Evolutionary conservation across 23 tunicate species (phyloP).

Genomic region (Trididemnum nubilum): DNA sequence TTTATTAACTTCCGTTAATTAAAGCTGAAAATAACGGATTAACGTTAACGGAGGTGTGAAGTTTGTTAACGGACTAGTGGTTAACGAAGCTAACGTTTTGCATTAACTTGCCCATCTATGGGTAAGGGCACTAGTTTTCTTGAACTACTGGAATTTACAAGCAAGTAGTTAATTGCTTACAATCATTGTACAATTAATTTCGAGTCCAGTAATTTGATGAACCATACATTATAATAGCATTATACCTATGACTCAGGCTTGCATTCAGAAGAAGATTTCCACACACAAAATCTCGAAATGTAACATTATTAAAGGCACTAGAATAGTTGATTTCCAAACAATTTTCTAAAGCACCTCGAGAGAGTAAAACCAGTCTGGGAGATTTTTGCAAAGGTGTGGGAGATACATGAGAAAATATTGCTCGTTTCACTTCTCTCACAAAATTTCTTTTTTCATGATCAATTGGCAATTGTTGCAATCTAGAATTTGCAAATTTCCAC

Average conservation of each 20-base stretch:
- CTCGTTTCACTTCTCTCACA: conserved; percentile 45
- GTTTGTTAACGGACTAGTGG: no score
- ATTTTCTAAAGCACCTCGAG: conserved; percentile 42
- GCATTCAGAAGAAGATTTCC: conserved; percentile 36
- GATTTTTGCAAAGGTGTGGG: conserved; percentile 52
- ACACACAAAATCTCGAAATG: conserved; percentile 38
- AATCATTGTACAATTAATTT: no score
- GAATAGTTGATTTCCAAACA: conserved; percentile 32
- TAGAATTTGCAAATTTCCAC: conserved; percentile 30
- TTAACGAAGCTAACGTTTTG: no score
- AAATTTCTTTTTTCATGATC: conserved; percentile 43
- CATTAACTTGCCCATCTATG: no score
- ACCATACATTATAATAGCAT: no score
- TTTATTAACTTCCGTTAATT: no score
- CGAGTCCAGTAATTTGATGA: no score
- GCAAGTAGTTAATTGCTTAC: no score
- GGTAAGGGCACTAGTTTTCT: no score
- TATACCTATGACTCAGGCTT: conserved; percentile 60
- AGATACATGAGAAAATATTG: conserved; percentile 44
- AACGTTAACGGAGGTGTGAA: no score
- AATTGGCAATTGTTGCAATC: conserved; percentile 28
- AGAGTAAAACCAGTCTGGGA: conserved; percentile 24
- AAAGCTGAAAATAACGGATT: no score
- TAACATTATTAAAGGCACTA: not conserved
- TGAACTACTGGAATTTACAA: no score